Evolutionary conservation across 2,113 vertebrate genomes (phyloP).

Genomic region (Gymnorhina tibicen): DNA sequence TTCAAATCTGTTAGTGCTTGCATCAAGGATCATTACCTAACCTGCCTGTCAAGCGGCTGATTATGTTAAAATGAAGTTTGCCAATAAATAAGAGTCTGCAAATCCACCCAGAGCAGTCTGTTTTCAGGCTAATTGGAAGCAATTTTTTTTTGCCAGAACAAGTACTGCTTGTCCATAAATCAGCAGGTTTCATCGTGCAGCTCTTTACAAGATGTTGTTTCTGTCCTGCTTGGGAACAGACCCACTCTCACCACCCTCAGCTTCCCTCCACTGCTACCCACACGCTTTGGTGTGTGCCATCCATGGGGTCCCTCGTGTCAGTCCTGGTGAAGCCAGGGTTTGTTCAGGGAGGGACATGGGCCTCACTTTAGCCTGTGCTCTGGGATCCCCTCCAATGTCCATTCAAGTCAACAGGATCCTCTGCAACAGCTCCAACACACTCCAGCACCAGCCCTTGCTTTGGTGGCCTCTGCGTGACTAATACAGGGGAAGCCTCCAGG

Average conservation of each 20-base stretch:
- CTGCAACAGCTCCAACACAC: not conserved
- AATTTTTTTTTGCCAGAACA: slow-evolving; percentile 24
- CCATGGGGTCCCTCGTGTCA: accelerated
- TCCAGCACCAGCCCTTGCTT: not conserved
- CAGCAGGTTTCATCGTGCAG: not conserved
- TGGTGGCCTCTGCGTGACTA: not conserved
- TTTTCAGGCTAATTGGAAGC: slow-evolving; percentile 42
- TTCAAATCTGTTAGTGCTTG: not conserved
- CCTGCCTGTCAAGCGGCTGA: slow-evolving; percentile 1
- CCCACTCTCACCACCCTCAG: not conserved
- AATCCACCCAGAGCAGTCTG: not conserved
- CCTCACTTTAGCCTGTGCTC: not conserved
- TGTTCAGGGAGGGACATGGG: not conserved
- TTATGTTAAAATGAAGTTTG: slow-evolving; percentile 23
- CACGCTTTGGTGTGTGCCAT: not conserved
- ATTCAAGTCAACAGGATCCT: not conserved
- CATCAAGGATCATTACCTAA: slow-evolving; percentile 1
- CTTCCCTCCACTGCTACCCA: not conserved
- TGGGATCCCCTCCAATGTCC: not conserved
- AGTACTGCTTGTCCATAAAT: not conserved
- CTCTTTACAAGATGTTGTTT: not conserved
- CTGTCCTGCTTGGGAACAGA: not conserved
- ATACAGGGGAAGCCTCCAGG: not conserved
- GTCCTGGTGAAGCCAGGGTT: not conserved
- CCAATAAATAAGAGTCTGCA: slow-evolving; percentile 3